Conservation (phyloP, 2,888 invertebrate genomes). For the Cheiracanthium punctorium region DNA sequence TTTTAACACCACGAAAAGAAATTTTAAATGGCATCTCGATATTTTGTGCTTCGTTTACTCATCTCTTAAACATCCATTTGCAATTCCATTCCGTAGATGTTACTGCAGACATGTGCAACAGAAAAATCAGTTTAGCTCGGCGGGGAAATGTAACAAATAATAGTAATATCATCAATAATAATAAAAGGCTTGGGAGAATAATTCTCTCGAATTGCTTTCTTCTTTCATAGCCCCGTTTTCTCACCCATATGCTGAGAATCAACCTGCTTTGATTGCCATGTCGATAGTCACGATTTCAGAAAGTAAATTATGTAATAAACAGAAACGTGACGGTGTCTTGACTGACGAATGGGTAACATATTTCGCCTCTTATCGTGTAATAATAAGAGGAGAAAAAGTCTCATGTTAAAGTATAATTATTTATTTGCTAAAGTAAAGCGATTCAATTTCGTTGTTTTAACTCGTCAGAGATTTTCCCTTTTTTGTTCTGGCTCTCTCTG, state of each 20-base stretch:
- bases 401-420: background rate
- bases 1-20: too few species aligned
- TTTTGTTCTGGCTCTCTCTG: background rate
- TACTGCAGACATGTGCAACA: too few species aligned
- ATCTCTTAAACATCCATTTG: too few species aligned
- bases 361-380: background rate
- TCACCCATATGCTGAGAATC: background rate
- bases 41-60: too few species aligned
- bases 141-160: too few species aligned
- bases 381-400: background rate
- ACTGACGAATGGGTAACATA: background rate
- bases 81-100: too few species aligned
- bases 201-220: background rate
- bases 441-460: background rate
- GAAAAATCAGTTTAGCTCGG: too few species aligned
- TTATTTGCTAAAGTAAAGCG: background rate
- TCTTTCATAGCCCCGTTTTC: background rate
- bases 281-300: background rate
- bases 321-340: background rate
- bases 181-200: too few species aligned
- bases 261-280: background rate
- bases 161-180: too few species aligned
- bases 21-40: too few species aligned
- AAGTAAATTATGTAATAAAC: constrained; percentile 1
- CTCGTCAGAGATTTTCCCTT: background rate